Evolutionary conservation across 2,113 vertebrate species (phyloP), one percentile per base, ranked within the genome.

Genomic region (Nyctereutes procyonoides): DNA sequence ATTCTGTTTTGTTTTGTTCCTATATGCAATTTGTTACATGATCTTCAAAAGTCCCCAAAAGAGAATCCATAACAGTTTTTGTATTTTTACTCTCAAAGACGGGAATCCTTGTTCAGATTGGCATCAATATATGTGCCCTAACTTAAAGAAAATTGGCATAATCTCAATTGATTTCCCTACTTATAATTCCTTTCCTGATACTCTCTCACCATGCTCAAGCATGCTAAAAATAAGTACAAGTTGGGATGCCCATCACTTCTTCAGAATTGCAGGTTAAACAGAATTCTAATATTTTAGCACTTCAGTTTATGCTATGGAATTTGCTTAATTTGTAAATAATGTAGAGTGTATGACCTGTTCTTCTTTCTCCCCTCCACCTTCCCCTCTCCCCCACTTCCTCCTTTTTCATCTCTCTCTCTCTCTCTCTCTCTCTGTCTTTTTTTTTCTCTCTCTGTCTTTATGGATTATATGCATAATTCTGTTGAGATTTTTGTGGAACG

Each of bases 51-150:
- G 58, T 84, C 87, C 26, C 74, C 3, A 14, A 82, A n/a, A 89
- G 38, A 81, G 5, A 97, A 7, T 43, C 86, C 88, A 24, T 93
- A 88, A 96, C 5, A 88, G 90, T 92, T 63, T 74, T 94, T 19
- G 82, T 63, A 43, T 95, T 95, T 97, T 97, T 97, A 43, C 73
- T 96, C 71, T 73, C 82, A 95, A 96, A 96, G 94, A 94, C 30
- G 98, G n/a, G 69, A 82, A 96, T 96, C 88, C 48, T 28, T 93
- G 38, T 93, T 93, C 89, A 98, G 79, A 97, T 96, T 95, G 97
- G 80, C 80, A 95, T 96, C 65, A 96, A 90, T 93, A 15, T 48
- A 26, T 95, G 22, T 97, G 30, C 20, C 12, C 35, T 95, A 67
- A 97, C 43, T 95, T 92, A 97, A 98, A 97, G 43, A 97, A 85